Evolutionary conservation across 2,113 vertebrate species (phyloP).

Genomic region (Apteryx mantelli): DNA sequence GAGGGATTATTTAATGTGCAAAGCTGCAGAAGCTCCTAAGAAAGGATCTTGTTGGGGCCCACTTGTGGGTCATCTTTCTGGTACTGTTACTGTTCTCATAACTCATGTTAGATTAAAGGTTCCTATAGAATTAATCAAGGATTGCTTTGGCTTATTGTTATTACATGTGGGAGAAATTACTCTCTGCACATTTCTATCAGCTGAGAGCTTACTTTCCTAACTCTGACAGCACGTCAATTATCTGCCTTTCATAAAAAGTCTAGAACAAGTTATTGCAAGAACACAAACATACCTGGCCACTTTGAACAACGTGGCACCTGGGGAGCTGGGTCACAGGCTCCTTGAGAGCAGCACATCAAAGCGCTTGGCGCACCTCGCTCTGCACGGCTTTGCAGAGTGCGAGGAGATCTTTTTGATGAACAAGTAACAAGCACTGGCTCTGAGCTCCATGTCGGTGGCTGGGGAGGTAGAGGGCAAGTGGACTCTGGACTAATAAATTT

Average conservation of each 20-base stretch:
- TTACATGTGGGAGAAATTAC: neutral
- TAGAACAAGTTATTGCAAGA: conserved; percentile 8
- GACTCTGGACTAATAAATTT: neutral
- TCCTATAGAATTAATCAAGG: neutral
- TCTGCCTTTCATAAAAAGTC: neutral
- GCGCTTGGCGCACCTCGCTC: neutral
- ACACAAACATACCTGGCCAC: neutral
- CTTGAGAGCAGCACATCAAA: neutral
- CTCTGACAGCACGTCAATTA: neutral
- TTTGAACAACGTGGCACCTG: neutral
- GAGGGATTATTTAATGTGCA: neutral
- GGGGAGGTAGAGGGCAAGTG: neutral
- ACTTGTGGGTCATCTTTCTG: neutral
- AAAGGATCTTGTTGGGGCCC: neutral
- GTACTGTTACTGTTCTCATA: neutral
- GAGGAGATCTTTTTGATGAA: neutral
- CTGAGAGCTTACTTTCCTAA: neutral
- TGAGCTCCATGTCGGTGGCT: neutral
- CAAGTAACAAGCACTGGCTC: neutral
- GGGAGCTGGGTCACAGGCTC: neutral
- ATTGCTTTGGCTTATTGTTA: neutral
- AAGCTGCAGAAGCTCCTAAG: neutral
- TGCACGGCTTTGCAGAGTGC: accelerated
- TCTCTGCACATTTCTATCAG: neutral
- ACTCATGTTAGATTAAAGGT: neutral